Evolutionary conservation across 2,113 vertebrate genomes (phyloP).

Genomic region (Centropristis striata): DNA sequence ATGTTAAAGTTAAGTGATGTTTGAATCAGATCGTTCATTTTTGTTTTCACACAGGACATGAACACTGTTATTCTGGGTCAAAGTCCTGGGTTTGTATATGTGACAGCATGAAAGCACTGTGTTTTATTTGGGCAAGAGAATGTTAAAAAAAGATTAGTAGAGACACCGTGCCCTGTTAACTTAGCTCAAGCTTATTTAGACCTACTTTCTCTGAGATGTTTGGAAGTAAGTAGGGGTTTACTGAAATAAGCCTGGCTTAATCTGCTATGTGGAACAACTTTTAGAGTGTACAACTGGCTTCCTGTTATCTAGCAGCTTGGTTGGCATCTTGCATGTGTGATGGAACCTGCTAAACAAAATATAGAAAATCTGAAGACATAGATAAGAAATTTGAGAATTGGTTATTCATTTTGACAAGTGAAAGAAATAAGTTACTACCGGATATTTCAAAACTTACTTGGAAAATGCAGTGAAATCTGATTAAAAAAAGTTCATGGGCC

Average conservation of each 20-base stretch:
- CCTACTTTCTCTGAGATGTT: not conserved
- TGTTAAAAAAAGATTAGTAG: too few species aligned
- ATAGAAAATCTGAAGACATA: not conserved
- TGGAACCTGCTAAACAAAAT: not conserved
- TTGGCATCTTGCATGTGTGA: not conserved
- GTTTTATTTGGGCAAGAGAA: too few species aligned
- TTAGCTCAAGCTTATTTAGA: not conserved
- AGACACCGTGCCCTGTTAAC: not conserved
- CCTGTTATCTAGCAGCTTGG: not conserved
- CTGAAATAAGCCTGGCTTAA: not conserved
- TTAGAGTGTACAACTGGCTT: not conserved
- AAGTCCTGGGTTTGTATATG: too few species aligned
- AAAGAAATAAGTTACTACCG: not conserved
- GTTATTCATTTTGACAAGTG: not conserved
- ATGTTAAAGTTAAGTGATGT: too few species aligned
- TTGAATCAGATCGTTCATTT: too few species aligned
- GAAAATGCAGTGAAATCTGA: too few species aligned
- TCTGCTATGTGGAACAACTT: not conserved
- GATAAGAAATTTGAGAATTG: not conserved
- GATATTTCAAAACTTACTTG: too few species aligned
- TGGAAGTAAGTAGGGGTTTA: not conserved
- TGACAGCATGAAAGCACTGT: too few species aligned
- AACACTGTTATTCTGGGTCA: too few species aligned
- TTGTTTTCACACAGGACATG: too few species aligned
- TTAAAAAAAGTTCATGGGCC: too few species aligned